phyloP scores from a whole-genome alignment of 2,888 invertebrate genomes.

The Nomada fabriciana region DNA sequence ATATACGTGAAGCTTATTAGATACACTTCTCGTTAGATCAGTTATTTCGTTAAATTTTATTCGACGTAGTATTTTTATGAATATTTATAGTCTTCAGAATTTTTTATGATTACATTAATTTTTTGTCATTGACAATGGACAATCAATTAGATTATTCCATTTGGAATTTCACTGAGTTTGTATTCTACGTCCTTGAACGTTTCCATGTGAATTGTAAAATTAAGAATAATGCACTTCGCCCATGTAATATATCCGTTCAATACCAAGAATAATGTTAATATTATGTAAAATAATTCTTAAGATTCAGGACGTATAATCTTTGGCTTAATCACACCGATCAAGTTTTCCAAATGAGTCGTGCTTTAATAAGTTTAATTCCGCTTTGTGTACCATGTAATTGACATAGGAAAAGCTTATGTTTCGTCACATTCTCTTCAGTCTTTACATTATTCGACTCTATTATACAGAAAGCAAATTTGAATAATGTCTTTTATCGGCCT shows the following conservation, averaged over 20 bases:
- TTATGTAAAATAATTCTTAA: too few relatives aligned
- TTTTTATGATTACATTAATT: too few relatives aligned
- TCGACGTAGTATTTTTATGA: not conserved
- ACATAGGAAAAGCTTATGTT: slow-evolving; percentile 26
- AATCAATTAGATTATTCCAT: not conserved
- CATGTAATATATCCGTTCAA: too few relatives aligned
- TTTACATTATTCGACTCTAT: slow-evolving; percentile 65
- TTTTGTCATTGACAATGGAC: too few relatives aligned
- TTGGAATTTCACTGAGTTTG: too few relatives aligned
- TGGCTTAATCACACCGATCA: not conserved
- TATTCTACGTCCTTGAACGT: too few relatives aligned
- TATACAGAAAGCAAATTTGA: slow-evolving; percentile 79
- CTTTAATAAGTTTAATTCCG: not conserved
- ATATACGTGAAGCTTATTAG: too few relatives aligned
- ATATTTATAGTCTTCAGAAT: not conserved
- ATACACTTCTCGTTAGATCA: too few relatives aligned
- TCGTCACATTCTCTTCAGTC: slow-evolving; percentile 29
- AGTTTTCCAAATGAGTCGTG: not conserved
- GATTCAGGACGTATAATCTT: not conserved
- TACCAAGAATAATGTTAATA: too few relatives aligned
- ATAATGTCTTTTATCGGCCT: slow-evolving; percentile 82
- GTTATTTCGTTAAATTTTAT: too few relatives aligned
- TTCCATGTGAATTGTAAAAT: too few relatives aligned
- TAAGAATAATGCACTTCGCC: too few relatives aligned
- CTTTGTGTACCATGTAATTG: not conserved